Percentiles rank a stretch among this genome's conserved stretches.
phyloP scores from a whole-genome alignment of 2,888 invertebrate genomes.

The Drosophila suboccidentalis region DNA sequence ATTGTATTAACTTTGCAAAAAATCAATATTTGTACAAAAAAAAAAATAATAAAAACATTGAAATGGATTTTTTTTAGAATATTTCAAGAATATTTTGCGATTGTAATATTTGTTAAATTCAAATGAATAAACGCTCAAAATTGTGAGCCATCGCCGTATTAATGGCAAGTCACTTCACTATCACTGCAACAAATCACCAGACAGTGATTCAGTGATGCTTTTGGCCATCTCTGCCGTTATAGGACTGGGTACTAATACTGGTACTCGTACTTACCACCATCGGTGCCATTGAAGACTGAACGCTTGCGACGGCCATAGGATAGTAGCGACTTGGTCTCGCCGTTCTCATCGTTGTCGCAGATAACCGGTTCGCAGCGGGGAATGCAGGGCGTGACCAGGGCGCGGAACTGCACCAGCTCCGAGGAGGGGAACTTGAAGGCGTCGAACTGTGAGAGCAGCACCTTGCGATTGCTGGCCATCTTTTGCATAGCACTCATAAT shows the following conservation, averaged over 20 bases:
- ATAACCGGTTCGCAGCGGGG: slow-evolving; percentile 96
- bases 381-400: slow-evolving; percentile 96
- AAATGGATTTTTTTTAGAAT: too few relatives aligned
- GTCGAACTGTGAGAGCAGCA: slow-evolving; percentile 95
- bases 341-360: slow-evolving; percentile 93
- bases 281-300: slow-evolving; percentile 87
- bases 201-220: slow-evolving; percentile 31
- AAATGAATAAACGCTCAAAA: not conserved
- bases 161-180: slow-evolving; percentile 20
- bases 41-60: too few relatives aligned
- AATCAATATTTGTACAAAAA: too few relatives aligned
- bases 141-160: not conserved
- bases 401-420: slow-evolving; percentile 97
- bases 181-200: slow-evolving; percentile 35
- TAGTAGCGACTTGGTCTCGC: slow-evolving; percentile 92
- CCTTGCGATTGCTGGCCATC: slow-evolving; percentile 92
- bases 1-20: too few relatives aligned
- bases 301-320: slow-evolving; percentile 93
- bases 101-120: too few relatives aligned
- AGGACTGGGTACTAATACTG: not conserved
- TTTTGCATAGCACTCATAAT: slow-evolving; percentile 98
- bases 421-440: slow-evolving; percentile 98
- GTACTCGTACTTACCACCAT: slow-evolving; percentile 80
- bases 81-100: not conserved
- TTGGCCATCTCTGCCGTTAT: slow-evolving; percentile 40